Conservation (phyloP, 2,113 vertebrate species). For the Dissostichus mawsoni region DNA sequence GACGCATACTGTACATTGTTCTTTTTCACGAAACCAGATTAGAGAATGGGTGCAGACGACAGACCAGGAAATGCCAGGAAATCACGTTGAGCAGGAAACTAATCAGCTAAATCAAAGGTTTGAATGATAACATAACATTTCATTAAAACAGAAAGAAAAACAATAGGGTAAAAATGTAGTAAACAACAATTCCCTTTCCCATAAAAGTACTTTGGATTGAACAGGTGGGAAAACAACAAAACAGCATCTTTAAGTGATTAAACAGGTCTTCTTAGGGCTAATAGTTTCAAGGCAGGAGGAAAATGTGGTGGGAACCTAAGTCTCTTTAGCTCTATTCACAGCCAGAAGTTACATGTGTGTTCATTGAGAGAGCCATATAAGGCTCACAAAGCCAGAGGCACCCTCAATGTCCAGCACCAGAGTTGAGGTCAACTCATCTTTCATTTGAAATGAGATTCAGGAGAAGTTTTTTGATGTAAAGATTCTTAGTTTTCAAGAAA, state of each 20-base stretch:
- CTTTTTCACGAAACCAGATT: conserved; percentile 11
- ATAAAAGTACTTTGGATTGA: conserved; percentile 35
- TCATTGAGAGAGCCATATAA: not conserved
- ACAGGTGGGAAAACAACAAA: conserved; percentile 14
- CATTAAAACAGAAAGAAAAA: not conserved
- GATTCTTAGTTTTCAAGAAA: not conserved
- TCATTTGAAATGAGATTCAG: not conserved
- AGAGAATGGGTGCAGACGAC: not conserved
- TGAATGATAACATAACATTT: not conserved
- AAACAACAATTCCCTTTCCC: conserved; percentile 10
- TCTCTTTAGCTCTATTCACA: conserved; percentile 50
- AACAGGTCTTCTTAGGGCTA: conserved; percentile 7
- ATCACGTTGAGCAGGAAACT: not conserved
- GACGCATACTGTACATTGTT: conserved; percentile 13
- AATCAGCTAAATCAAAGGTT: conserved; percentile 18
- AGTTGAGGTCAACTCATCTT: not conserved
- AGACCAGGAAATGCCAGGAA: conserved; percentile 19
- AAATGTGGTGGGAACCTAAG: conserved; percentile 14
- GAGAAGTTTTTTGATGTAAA: not conserved
- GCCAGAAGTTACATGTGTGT: conserved; percentile 25
- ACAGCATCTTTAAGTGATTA: conserved; percentile 23
- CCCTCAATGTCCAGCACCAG: conserved; percentile 7
- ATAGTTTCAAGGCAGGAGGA: conserved; percentile 53
- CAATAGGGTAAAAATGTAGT: not conserved
- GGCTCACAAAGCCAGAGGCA: conserved; percentile 10